phyloP scores from a whole-genome alignment of 2,113 vertebrate species.

The Tachysurus fulvidraco region DNA sequence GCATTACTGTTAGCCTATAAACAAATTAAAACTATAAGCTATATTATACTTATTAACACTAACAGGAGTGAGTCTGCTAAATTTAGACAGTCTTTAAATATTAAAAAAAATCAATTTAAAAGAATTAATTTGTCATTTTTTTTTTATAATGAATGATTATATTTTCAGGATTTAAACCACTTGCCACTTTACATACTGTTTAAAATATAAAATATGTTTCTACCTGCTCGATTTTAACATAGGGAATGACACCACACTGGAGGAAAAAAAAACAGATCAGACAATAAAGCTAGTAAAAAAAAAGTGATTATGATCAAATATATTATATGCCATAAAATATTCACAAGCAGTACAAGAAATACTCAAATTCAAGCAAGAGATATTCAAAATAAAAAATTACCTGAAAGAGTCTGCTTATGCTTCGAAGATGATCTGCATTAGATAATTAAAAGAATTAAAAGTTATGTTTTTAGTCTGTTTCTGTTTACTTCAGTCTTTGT shows the following conservation, averaged over 20 bases:
- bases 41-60: neutral
- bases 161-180: neutral
- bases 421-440: conserved; percentile 10
- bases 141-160: neutral
- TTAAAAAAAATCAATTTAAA: neutral
- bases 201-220: neutral
- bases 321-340: neutral
- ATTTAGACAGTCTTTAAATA: neutral
- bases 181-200: neutral
- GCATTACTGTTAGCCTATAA: neutral
- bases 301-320: neutral
- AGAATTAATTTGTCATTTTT: neutral
- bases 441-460: neutral
- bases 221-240: conserved; percentile 17
- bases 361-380: neutral
- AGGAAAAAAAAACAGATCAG: neutral
- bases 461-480: neutral
- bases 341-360: neutral
- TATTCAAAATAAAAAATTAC: neutral
- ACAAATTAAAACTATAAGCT: neutral
- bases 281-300: neutral
- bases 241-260: conserved; percentile 13
- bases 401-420: neutral
- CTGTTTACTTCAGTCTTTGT: neutral
- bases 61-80: neutral